Percentiles rank a stretch among this genome's conserved stretches.
Evolutionary conservation across 1,140 invertebrate species (phyloP).

Genomic region (Mesaphorura yosii): DNA sequence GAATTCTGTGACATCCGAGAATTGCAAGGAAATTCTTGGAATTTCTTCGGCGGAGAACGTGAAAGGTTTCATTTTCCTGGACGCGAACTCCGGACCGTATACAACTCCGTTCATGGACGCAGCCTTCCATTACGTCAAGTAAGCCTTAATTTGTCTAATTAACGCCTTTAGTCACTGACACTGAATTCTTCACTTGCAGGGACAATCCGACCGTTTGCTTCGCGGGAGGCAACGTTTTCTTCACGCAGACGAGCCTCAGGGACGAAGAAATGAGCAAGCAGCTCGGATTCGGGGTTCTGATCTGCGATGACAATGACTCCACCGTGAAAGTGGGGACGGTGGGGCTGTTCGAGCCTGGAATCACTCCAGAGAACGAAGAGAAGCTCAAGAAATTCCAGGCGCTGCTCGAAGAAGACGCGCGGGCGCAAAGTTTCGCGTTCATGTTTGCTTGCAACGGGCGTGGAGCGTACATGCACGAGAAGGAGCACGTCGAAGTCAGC

Average conservation of each 20-base stretch:
- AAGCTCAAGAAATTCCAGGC: slow-evolving; percentile 10
- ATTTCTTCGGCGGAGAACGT: slow-evolving; percentile 21
- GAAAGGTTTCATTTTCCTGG: slow-evolving; percentile 22
- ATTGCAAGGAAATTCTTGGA: slow-evolving; percentile 13
- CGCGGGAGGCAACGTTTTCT: neutral
- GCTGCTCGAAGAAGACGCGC: slow-evolving; percentile 33
- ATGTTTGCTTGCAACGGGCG: slow-evolving; percentile 50
- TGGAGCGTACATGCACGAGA: slow-evolving; percentile 36
- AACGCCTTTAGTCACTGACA: neutral
- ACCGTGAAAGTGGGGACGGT: slow-evolving; percentile 13
- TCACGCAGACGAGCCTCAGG: too few species aligned
- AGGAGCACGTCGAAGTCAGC: slow-evolving; percentile 43
- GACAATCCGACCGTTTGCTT: neutral
- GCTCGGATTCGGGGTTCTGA: neutral
- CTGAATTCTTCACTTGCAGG: neutral
- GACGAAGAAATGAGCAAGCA: too few species aligned
- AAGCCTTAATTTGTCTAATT: neutral
- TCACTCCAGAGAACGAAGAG: slow-evolving; percentile 9
- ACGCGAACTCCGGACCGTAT: neutral
- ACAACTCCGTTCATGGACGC: neutral
- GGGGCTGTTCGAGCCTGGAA: slow-evolving; percentile 10
- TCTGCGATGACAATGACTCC: neutral
- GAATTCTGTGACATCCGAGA: neutral
- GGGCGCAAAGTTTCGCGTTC: slow-evolving; percentile 38
- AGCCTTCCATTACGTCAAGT: neutral